Evolutionary conservation across 2,113 vertebrate genomes (phyloP).

Genomic region (Ranitomeya variabilis): DNA sequence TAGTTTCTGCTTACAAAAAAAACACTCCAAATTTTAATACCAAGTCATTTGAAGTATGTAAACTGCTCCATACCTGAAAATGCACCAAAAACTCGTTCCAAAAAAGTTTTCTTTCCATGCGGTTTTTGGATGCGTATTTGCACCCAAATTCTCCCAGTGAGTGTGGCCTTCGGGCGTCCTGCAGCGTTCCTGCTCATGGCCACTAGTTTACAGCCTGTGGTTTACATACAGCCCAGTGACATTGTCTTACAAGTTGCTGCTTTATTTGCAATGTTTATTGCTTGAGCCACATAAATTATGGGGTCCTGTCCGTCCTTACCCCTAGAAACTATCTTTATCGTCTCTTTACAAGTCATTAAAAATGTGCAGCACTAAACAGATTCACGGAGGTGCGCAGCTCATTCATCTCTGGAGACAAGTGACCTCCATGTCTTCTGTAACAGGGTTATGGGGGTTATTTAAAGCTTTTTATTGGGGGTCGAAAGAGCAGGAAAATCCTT

Average conservation of each 20-base stretch:
- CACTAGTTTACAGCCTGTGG: not conserved
- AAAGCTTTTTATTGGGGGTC: not conserved
- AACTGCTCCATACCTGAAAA: too few species aligned
- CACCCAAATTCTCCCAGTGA: too few species aligned
- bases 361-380: not conserved
- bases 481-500: not conserved
- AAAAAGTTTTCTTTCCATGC: too few species aligned
- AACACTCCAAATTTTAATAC: too few species aligned
- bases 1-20: too few species aligned
- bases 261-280: not conserved
- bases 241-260: not conserved
- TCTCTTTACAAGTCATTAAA: not conserved
- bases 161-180: too few species aligned
- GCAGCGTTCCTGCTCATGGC: too few species aligned
- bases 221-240: not conserved
- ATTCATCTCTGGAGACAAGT: not conserved
- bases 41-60: too few species aligned
- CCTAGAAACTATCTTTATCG: not conserved
- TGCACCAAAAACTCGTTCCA: too few species aligned
- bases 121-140: too few species aligned
- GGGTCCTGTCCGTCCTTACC: not conserved
- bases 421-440: not conserved
- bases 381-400: not conserved
- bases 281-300: not conserved
- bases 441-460: not conserved